A percentile compares a stretch with the other conserved stretches of the same genome.
These are phyloP conservation scores for Prionailurus bengalensis DNA, from an alignment of 2,113 vertebrate genomes.

Conservation along the genomic window DNA sequence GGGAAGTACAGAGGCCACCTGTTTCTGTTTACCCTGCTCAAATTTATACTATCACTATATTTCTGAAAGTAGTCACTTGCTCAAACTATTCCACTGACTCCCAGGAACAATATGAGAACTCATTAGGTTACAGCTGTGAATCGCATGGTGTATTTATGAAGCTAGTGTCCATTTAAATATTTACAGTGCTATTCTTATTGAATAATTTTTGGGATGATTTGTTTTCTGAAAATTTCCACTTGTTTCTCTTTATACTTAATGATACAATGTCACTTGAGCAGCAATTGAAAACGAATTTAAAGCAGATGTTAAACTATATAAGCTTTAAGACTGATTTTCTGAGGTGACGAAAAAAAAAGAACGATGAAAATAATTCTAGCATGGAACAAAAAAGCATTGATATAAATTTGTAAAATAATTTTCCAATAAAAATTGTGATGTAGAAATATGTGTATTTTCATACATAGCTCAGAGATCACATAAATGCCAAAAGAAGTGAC, in stretches of 20 bases:
- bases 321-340: constrained; percentile 72
- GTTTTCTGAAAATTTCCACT: constrained; percentile 63
- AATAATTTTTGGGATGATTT: constrained; percentile 65
- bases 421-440: constrained; percentile 86
- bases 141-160: constrained; percentile 15
- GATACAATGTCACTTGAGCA: constrained; percentile 68
- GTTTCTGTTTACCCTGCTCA: background rate
- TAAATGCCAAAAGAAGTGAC: constrained; percentile 88
- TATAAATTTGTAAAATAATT: constrained; percentile 86
- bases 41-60: background rate
- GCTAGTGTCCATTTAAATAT: constrained; percentile 57
- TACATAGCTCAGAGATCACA: constrained; percentile 87
- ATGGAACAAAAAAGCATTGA: constrained; percentile 80
- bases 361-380: constrained; percentile 80
- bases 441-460: constrained; percentile 82
- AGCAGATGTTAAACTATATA: constrained; percentile 69
- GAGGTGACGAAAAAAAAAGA: constrained; percentile 77
- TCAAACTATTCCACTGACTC: background rate
- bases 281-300: constrained; percentile 55
- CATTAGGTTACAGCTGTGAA: constrained; percentile 66
- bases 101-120: constrained; percentile 48
- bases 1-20: background rate
- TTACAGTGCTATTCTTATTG: constrained; percentile 53
- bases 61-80: constrained; percentile 59
- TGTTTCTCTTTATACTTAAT: constrained; percentile 68